Percentiles rank a stretch among this genome's conserved stretches.
phyloP scores from a whole-genome alignment of 2,113 vertebrate species.

The Zeus faber region DNA sequence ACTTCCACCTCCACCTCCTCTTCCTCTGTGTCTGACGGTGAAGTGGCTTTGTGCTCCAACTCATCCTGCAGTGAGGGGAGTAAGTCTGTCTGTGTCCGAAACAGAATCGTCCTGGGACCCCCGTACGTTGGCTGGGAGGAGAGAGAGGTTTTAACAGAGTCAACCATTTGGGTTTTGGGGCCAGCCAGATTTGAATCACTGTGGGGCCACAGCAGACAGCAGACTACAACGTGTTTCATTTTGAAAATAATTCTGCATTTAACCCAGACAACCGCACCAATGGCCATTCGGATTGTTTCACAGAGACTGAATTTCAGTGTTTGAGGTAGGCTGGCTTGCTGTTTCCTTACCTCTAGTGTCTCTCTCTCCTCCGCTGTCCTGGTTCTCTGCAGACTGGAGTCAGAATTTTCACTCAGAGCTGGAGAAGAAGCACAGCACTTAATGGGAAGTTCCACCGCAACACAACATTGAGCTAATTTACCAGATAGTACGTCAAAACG shows the following conservation, averaged over 20 bases:
- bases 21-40: slow-evolving; percentile 41
- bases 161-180: too few species aligned
- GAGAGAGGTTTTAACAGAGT: not conserved
- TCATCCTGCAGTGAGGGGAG: slow-evolving; percentile 60
- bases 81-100: slow-evolving; percentile 73
- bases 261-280: too few species aligned
- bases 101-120: slow-evolving; percentile 67
- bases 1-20: too few species aligned
- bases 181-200: not conserved
- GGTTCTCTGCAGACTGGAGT: slow-evolving; percentile 29
- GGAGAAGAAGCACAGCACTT: slow-evolving; percentile 14
- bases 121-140: slow-evolving; percentile 42
- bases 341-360: slow-evolving; percentile 49
- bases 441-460: too few species aligned
- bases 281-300: too few species aligned
- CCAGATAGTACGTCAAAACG: too few species aligned
- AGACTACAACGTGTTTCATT: too few species aligned
- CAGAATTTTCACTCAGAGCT: slow-evolving; percentile 53
- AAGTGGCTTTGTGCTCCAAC: slow-evolving; percentile 7
- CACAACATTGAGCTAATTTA: too few species aligned
- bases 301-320: not conserved
- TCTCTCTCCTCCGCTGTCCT: slow-evolving; percentile 26
- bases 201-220: not conserved
- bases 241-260: too few species aligned
- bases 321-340: not conserved